Base-by-base conservation (phyloP, 2,797 vertebrate species). In the Enteromius fasciolatus region DNA sequence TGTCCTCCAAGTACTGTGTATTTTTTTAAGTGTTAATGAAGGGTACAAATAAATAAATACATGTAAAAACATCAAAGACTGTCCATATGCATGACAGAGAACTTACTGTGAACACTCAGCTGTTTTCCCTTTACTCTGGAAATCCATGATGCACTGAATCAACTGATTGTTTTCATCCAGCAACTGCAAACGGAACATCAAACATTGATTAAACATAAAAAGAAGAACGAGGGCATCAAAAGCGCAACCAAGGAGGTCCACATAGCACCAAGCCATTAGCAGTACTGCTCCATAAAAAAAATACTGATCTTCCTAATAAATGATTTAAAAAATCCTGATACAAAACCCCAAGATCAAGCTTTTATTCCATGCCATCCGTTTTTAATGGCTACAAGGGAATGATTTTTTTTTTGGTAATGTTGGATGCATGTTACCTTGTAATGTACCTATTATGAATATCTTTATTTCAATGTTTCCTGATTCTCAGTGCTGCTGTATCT, bases 111-210 rank as follows among this genome's bases (percentile, higher is more conserved):
- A 99, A 94, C 98, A 99, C 91, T 99, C 98, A 73, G 97, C 96
- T 0, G 97, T 97, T 93, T 99, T 99, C 81, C 98, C 98, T 96
- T 99, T 99, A 93, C 98, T 99, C 93, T 99, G 98, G 90, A 98
- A 99, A 91, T 99, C 98, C 98, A 99, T 99, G 93, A 99, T 99
- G 93, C 98, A 99, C 87, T 99, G 98, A 92, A 99, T 99, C 87
- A 99, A 95, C 89, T 99, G 98, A 90, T 99, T 99, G 92, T 99
- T 99, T 94, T 99, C 98, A 93, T 99, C 98, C 93, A 99, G 93
- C 93, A 99, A 95, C 98, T 99, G 94, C 83, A 79, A 87, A 85
- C 78, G 11, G 61, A 36, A 66, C 20, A 3, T 46, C 18, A 81
- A 11, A 6, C 36, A 15, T 46, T 52, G 3, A n/a, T n/a, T n/a